Conservation (phyloP, 2,888 invertebrate genomes). For the Boloria euphrosyne region DNA sequence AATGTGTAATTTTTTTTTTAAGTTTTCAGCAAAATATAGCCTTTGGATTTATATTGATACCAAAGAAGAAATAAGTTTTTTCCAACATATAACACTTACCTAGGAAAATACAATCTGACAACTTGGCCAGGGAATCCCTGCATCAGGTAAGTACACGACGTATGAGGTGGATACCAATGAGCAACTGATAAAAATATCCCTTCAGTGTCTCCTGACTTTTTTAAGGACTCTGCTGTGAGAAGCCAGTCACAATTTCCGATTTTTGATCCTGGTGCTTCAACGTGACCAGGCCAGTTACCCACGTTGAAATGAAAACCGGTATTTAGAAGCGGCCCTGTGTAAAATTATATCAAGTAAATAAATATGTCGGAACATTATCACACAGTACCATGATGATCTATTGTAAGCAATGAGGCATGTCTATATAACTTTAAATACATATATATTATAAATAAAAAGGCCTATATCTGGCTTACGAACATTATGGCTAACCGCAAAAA, state of each 20-base stretch:
- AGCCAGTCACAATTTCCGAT: constrained; percentile 95
- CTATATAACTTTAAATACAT: no score
- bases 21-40: no score
- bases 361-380: no score
- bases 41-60: no score
- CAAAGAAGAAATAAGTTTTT: no score
- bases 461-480: no score
- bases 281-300: constrained; percentile 96
- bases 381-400: no score
- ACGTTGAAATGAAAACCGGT: constrained; percentile 98
- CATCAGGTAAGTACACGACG: constrained; percentile 95
- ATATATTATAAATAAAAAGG: no score
- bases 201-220: constrained; percentile 90
- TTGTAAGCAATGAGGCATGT: no score
- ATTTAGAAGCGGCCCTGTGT: constrained; percentile 90
- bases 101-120: constrained; percentile 94
- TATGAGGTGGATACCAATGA: constrained; percentile 97
- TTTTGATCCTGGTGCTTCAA: constrained; percentile 92
- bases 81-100: constrained; percentile 70
- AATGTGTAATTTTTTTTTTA: no score
- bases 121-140: constrained; percentile 93
- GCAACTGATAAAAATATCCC: constrained; percentile 95
- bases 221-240: constrained; percentile 90
- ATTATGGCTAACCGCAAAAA: no score
- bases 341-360: neutral